phyloP scores from a whole-genome alignment of 2,797 vertebrate genomes.

The Aldrovandia affinis region DNA sequence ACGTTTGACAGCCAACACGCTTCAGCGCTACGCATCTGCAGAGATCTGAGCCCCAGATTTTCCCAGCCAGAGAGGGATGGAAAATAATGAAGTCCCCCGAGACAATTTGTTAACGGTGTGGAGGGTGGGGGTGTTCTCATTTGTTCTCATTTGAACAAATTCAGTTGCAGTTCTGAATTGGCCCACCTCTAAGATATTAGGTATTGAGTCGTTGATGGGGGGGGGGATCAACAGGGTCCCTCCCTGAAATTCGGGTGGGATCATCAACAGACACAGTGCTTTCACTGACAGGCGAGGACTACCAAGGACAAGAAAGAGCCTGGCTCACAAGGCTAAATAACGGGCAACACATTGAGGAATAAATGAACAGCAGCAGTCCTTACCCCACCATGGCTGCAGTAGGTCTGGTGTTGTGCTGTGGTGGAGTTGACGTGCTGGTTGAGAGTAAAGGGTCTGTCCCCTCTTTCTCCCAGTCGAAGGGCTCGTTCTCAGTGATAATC shows the following conservation, averaged over 20 bases:
- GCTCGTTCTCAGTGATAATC: constrained; percentile 94
- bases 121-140: background rate
- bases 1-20: background rate
- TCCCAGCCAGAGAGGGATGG: background rate
- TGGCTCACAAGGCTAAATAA: too few relatives aligned
- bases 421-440: constrained; percentile 87
- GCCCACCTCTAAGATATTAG: too few relatives aligned
- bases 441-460: constrained; percentile 87
- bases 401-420: constrained; percentile 92
- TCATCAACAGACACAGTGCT: too few relatives aligned
- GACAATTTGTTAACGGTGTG: background rate
- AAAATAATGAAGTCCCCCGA: constrained; percentile 8
- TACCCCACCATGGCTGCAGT: constrained; percentile 95
- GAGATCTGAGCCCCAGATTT: background rate
- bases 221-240: too few relatives aligned
- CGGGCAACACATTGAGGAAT: too few relatives aligned
- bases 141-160: background rate
- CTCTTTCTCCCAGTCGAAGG: constrained; percentile 96
- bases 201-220: too few relatives aligned
- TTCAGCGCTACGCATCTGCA: background rate
- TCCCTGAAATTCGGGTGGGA: too few relatives aligned
- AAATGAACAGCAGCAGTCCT: too few relatives aligned
- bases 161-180: too few relatives aligned
- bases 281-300: too few relatives aligned
- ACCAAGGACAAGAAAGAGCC: too few relatives aligned